Base-by-base conservation (phyloP, 2,113 vertebrate genomes). In the Hippocampus guttulatus region DNA sequence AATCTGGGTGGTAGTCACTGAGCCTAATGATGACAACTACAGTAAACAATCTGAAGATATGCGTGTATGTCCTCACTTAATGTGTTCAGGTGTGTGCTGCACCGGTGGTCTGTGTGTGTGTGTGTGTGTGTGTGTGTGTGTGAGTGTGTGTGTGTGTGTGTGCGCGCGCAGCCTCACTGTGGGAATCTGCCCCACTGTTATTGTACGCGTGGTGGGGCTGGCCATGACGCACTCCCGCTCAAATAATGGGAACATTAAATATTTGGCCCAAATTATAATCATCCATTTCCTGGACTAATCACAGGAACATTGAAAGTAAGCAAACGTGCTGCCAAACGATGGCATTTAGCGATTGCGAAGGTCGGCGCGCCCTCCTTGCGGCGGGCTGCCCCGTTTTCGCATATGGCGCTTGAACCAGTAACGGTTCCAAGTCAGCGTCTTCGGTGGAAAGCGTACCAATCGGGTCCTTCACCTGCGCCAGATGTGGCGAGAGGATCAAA, bases 161-260 rank as follows among this genome's bases (percentile, higher is more conserved):
- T 61, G 87, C 82, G 80, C 72, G 75, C 18, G 25, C 10, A 84
- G 82, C 80, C 70, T 67, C 81, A 83, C 75, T 91, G 91, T 92
- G 91, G 91, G 91, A 93, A 93, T 90, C 81, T 40, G 76, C 75
- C 84, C 71, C 75, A 38, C 66, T 92, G 89, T 91, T 92, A 91
- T 91, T 91, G 91, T 92, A 88, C 68, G 81, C 21, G 58, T 72
- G 64, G 86, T 88, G 87, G 87, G 92, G 90, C 87, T 66, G 82
- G 83, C 85, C 79, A 79, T 92, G 89, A 92, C 86, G 70, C 81
- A 83, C 90, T 91, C 79, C 67, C 45, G n/a, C 76, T 86, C 78
- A 79, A 91, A 93, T 92, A 93, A 92, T 91, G 89, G 88, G 88
- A 92, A 92, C 85, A 86, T 92, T 92, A 91, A 92, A 92, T 93